Evolutionary conservation across 2,888 invertebrate genomes (phyloP).

Genomic region (Aproaerema taeniolella): DNA sequence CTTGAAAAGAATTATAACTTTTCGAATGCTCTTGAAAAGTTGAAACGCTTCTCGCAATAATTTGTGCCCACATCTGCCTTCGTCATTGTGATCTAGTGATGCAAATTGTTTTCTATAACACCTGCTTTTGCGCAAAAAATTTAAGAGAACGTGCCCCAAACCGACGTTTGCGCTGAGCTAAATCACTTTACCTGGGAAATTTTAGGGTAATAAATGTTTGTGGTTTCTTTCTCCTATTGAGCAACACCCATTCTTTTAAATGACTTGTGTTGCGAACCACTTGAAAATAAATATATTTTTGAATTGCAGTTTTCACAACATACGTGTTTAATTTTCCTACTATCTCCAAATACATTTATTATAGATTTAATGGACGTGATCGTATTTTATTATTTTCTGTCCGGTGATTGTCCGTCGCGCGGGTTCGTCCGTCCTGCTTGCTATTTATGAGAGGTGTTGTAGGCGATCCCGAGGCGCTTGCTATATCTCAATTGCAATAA

Average conservation of each 20-base stretch:
- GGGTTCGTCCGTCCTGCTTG: slow-evolving; percentile 39
- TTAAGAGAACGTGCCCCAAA: slow-evolving; percentile 33
- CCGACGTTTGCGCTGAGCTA: slow-evolving; percentile 16
- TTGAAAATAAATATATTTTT: slow-evolving; percentile 7
- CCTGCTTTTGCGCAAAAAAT: slow-evolving; percentile 47
- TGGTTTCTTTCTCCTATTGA: slow-evolving; percentile 12
- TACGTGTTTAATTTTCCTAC: no score
- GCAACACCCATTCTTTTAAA: slow-evolving; percentile 10
- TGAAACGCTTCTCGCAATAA: slow-evolving; percentile 1
- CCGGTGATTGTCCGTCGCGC: slow-evolving; percentile 45
- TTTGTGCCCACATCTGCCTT: slow-evolving; percentile 21
- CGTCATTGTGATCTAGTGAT: slow-evolving; percentile 28
- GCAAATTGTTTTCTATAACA: slow-evolving; percentile 34
- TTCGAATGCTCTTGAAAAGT: slow-evolving; percentile 7
- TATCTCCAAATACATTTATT: no score
- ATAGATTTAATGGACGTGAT: slow-evolving; percentile 53
- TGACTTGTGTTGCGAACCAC: slow-evolving; percentile 7
- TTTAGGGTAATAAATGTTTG: slow-evolving; percentile 16
- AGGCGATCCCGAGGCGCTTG: slow-evolving; percentile 50
- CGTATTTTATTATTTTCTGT: slow-evolving; percentile 59
- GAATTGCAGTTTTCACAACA: no score
- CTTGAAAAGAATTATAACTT: not conserved
- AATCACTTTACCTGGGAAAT: slow-evolving; percentile 30
- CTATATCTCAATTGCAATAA: slow-evolving; percentile 69
- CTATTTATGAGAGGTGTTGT: slow-evolving; percentile 63